A percentile compares a stretch with the other conserved stretches of the same genome.
These are phyloP conservation scores for Ardeotis arabs DNA, from an alignment of 2,113 vertebrate genomes.

Conservation along the genomic window DNA sequence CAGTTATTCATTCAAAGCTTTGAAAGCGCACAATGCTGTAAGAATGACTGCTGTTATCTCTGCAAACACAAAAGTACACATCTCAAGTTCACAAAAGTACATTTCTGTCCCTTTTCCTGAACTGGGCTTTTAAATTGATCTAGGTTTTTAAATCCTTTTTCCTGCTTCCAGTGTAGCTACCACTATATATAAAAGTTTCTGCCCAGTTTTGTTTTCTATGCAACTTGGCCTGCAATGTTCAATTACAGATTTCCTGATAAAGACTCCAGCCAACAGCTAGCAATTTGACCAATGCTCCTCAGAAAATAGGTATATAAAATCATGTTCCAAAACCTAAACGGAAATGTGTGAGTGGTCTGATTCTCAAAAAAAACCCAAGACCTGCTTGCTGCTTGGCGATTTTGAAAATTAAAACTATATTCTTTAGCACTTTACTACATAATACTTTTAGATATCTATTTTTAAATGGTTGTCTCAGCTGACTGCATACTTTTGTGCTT, in stretches of 20 bases:
- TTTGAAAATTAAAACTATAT: background rate
- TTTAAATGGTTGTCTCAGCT: background rate
- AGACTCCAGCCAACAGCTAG: background rate
- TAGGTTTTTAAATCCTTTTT: background rate
- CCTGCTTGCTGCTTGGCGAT: background rate
- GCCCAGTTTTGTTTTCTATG: background rate
- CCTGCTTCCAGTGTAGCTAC: background rate
- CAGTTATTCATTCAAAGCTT: slow-evolving; percentile 4
- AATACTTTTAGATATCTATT: background rate
- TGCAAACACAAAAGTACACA: background rate
- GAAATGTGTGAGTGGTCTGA: background rate
- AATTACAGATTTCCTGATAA: slow-evolving; percentile 24
- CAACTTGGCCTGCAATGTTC: background rate
- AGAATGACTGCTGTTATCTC: background rate
- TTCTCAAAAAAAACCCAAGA: background rate
- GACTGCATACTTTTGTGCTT: background rate
- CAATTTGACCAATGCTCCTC: background rate
- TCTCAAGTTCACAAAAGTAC: background rate
- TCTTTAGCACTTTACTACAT: background rate
- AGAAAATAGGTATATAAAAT: background rate
- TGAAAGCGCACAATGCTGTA: background rate
- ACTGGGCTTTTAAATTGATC: background rate
- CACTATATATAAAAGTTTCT: background rate
- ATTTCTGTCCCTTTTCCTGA: background rate
- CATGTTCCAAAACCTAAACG: background rate